Evolutionary conservation across 1,140 invertebrate species (phyloP), one percentile per base, ranked within the genome.

Genomic region (Armadillidium nasatum): DNA sequence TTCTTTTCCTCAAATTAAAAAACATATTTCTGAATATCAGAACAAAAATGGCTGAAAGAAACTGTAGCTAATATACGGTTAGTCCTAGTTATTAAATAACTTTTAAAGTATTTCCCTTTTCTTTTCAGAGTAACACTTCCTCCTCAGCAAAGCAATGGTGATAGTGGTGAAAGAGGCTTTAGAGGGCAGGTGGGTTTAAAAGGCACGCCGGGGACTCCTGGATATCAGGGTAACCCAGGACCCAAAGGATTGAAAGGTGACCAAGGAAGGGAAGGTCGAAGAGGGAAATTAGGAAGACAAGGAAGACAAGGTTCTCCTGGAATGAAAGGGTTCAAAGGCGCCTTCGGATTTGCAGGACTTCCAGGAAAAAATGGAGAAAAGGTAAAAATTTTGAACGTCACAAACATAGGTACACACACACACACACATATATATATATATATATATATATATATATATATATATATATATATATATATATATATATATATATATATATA

Each of bases 301-400:
- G 74, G 74, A 10, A 21, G 22, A 19, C 44, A 45, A 7, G 74
- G 74, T 7, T 33, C 23, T 4, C 69, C 67, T 7, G 74, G 74
- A 13, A 76, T 76, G 69, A 76, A 76, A 44, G 74, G 74, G 23
- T 76, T 76, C 68, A 76, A 76, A 23, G 74, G 74, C 4, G 74
- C 74, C 44, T 60, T 66, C 0, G 68, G 74, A 44, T 71, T 76
- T 19, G 74, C 19, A 21, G 74, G 74, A 13, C 44, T 71, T 19
- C 68, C 74, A 22, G 74, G 74, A 43, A 60, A 43, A 4, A 54
- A 44, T 19, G 74, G 74, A 22, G 67, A 71, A 9, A 76, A 76
- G 74, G 74, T 76, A 7, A 71, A 33, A 33, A 1, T 33, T 33
- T 33, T 33, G 1, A n/a, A 33, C 33, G 33, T 33, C 33, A 33